phyloP scores from a whole-genome alignment of 1,140 invertebrate genomes.

The Saxidomus purpurata region DNA sequence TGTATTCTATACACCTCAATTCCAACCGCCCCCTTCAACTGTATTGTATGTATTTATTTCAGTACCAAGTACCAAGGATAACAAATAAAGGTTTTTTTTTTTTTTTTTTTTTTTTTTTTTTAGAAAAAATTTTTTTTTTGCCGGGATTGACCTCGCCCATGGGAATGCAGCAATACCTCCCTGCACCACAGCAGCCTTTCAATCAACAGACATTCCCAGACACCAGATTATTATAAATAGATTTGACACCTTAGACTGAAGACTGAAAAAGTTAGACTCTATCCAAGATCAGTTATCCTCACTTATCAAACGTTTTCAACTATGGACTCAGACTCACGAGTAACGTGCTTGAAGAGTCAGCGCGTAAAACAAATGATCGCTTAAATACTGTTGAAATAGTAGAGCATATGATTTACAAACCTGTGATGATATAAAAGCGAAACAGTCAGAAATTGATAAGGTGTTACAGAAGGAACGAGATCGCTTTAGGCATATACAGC shows the following conservation, averaged over 20 bases:
- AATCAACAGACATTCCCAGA: not conserved
- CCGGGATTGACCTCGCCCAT: not conserved
- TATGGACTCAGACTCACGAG: not conserved
- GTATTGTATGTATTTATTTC: too few species aligned
- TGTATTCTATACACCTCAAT: constrained; percentile 12
- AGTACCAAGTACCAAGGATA: too few species aligned
- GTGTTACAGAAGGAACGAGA: not conserved
- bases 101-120: too few species aligned
- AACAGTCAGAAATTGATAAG: constrained; percentile 1
- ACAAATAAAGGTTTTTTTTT: too few species aligned
- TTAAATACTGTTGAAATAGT: constrained; percentile 2
- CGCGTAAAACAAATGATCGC: not conserved
- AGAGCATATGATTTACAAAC: constrained; percentile 8
- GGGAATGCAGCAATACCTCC: not conserved
- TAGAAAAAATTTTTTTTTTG: too few species aligned
- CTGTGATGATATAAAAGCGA: constrained; percentile 1
- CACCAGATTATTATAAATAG: constrained; percentile 11
- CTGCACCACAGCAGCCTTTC: not conserved
- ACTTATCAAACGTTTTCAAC: not conserved
- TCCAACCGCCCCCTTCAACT: not conserved
- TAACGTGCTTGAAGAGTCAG: not conserved
- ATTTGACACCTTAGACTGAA: too few species aligned
- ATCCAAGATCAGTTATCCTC: not conserved
- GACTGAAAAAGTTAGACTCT: not conserved
- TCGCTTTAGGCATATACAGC: not conserved